phyloP scores from a whole-genome alignment of 1,140 invertebrate species.

The Hetaerina americana region DNA sequence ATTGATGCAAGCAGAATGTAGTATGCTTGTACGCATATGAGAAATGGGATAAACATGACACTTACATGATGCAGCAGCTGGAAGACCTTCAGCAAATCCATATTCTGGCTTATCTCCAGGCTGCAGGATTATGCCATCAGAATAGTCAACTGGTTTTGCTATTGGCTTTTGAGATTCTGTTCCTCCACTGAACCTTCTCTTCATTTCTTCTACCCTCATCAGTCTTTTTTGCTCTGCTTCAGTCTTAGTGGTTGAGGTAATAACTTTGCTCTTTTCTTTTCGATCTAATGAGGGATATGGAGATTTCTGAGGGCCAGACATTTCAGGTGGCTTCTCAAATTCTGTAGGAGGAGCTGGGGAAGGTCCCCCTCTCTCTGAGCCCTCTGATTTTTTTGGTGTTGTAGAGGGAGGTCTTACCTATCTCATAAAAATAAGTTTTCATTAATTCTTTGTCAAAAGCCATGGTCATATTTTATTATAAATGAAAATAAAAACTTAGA shows the following conservation, averaged over 20 bases:
- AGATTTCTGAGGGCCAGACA: conserved; percentile 25
- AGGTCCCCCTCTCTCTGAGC: background rate
- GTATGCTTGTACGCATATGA: too few species aligned
- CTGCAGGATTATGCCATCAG: conserved; percentile 27
- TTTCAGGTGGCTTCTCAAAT: conserved; percentile 40
- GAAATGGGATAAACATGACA: background rate
- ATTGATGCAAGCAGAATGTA: too few species aligned
- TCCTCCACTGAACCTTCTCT: conserved; percentile 25
- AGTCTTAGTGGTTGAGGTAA: conserved; percentile 16
- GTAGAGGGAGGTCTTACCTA: conserved; percentile 25
- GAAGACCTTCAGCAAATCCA: conserved; percentile 34
- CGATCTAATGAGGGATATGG: conserved; percentile 17
- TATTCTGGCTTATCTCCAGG: conserved; percentile 46
- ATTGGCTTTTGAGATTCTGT: conserved; percentile 10
- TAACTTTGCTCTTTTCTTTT: conserved; percentile 18
- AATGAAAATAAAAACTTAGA: too few species aligned
- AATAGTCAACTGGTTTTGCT: background rate
- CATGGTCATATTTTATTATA: too few species aligned
- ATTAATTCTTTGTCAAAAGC: too few species aligned
- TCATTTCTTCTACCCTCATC: conserved; percentile 24
- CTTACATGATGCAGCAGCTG: conserved; percentile 24
- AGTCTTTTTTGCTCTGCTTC: conserved; percentile 26
- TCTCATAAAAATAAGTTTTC: too few species aligned
- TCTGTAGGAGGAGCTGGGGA: conserved; percentile 37
- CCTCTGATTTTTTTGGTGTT: conserved; percentile 23